Conservation (phyloP, 2,888 invertebrate species). For the Meloe dianella region DNA sequence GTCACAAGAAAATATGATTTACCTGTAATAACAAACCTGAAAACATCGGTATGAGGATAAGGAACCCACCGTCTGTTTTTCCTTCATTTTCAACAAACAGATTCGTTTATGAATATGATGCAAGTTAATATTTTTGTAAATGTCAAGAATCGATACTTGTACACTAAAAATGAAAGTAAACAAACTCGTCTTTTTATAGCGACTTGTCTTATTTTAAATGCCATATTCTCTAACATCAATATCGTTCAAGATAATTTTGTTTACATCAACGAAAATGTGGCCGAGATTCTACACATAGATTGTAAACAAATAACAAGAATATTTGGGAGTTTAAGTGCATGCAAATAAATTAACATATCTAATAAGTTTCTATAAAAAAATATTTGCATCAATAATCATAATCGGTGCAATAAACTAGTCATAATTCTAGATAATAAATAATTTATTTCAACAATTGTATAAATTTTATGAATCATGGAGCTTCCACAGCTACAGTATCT, state of each 20-base stretch:
- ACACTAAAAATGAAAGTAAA: not conserved
- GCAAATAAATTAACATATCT: slow-evolving; percentile 3
- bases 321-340: not conserved
- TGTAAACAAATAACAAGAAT: not conserved
- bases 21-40: slow-evolving; percentile 28
- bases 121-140: not conserved
- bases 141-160: not conserved
- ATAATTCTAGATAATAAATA: not conserved
- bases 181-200: not conserved
- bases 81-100: not conserved
- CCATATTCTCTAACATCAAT: not conserved
- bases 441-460: not conserved
- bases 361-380: not conserved
- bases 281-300: not conserved
- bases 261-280: not conserved
- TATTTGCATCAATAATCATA: not conserved
- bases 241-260: not conserved
- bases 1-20: slow-evolving; percentile 30
- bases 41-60: slow-evolving; percentile 13
- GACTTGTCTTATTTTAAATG: not conserved
- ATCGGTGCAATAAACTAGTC: not conserved
- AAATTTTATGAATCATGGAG: slow-evolving; percentile 37
- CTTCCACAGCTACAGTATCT: slow-evolving; percentile 49
- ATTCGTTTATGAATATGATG: not conserved
- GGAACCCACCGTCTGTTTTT: not conserved